Conservation (phyloP, 2,888 invertebrate species). For the Anticlea derivata region DNA sequence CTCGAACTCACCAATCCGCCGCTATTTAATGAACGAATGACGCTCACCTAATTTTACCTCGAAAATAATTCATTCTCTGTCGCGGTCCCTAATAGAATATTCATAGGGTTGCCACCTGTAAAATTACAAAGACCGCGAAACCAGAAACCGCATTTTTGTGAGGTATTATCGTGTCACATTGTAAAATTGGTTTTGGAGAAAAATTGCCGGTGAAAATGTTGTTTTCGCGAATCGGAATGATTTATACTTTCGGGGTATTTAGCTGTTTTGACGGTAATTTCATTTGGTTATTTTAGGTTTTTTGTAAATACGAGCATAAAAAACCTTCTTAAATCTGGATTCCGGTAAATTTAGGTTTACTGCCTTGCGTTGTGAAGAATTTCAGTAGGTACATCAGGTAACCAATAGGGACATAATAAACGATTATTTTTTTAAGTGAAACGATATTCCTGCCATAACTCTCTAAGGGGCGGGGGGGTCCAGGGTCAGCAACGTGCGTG, state of each 20-base stretch:
- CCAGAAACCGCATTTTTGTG: conserved; percentile 39
- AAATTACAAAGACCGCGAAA: conserved; percentile 37
- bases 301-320: no score
- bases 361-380: no score
- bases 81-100: conserved; percentile 59
- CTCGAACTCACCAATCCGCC: conserved; percentile 13
- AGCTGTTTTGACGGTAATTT: background rate
- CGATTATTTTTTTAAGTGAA: no score
- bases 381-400: no score
- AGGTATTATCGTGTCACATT: conserved; percentile 39
- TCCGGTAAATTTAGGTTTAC: no score
- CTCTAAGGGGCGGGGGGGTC: no score
- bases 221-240: conserved; percentile 22
- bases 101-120: conserved; percentile 45
- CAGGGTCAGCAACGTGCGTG: no score
- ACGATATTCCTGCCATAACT: no score
- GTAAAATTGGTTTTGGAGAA: conserved; percentile 40
- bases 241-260: background rate
- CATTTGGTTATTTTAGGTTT: no score
- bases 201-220: conserved; percentile 30
- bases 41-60: conserved; percentile 49
- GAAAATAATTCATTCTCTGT: conserved; percentile 54
- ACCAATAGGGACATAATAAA: no score
- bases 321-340: no score
- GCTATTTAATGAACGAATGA: conserved; percentile 45